Percentiles rank a stretch among this genome's conserved stretches.
phyloP scores from a whole-genome alignment of 2,113 vertebrate species.

The Aptenodytes patagonicus region DNA sequence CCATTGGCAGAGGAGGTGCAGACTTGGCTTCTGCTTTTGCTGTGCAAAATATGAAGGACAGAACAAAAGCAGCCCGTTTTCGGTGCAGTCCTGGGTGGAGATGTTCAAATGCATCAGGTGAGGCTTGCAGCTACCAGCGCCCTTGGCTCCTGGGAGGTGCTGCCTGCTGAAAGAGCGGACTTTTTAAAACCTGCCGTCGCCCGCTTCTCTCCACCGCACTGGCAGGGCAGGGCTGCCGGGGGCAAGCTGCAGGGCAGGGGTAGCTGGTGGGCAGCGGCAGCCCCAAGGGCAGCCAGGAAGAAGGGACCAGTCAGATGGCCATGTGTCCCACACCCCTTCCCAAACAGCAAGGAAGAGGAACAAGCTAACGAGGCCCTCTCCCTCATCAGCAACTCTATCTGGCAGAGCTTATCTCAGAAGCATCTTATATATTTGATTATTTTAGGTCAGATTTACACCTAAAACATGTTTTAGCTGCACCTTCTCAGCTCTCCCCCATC shows the following conservation, averaged over 20 bases:
- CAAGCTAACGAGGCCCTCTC: rapidly evolving
- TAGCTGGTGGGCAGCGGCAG: background rate
- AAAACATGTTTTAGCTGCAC: background rate
- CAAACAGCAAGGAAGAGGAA: background rate
- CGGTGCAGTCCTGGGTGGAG: background rate
- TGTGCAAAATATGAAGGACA: background rate
- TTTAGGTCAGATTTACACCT: background rate
- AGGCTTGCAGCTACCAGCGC: background rate
- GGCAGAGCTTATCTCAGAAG: background rate
- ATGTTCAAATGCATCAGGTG: background rate
- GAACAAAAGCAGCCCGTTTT: background rate
- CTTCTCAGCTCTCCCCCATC: background rate
- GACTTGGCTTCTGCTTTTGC: background rate
- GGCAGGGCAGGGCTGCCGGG: background rate
- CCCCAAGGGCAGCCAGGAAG: background rate
- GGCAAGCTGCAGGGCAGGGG: background rate
- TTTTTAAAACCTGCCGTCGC: background rate
- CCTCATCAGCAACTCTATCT: background rate
- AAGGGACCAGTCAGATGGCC: background rate
- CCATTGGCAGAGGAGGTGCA: background rate
- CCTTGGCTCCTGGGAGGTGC: background rate
- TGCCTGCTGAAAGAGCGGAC: background rate
- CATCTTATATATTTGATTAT: background rate
- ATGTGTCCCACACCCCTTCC: background rate
- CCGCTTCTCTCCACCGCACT: background rate